A percentile compares a stretch with the other conserved stretches of the same genome.
phyloP scores from a whole-genome alignment of 2,113 vertebrate genomes.

The Pterocles gutturalis region DNA sequence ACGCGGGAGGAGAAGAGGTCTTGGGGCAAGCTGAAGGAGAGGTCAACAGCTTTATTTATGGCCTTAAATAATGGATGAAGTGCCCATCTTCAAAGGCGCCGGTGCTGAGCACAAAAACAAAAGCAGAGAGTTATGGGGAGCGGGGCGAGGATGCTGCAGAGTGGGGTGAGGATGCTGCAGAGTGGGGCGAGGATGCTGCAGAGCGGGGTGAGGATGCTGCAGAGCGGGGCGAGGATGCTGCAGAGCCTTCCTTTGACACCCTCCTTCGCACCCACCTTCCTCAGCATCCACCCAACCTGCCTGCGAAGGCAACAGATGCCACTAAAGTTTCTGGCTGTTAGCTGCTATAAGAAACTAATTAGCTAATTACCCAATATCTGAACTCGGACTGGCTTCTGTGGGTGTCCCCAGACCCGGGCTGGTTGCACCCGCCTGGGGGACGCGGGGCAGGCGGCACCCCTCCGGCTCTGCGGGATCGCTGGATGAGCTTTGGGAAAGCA shows the following conservation, averaged over 20 bases:
- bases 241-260: background rate
- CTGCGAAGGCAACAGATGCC: background rate
- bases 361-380: background rate
- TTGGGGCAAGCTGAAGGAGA: background rate
- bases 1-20: background rate
- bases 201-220: background rate
- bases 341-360: background rate
- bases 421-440: background rate
- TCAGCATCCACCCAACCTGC: background rate
- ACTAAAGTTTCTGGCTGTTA: background rate
- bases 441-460: background rate
- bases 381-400: background rate
- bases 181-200: background rate
- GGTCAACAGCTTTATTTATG: background rate
- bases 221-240: background rate
- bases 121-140: background rate
- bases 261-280: background rate
- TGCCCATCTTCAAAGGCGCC: background rate
- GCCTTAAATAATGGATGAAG: background rate
- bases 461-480: accelerated
- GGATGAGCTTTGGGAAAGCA: background rate
- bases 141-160: background rate
- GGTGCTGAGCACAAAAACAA: background rate
- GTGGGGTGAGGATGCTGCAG: too few species aligned
- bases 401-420: background rate